These are phyloP conservation scores for Cecidostiba fungosa DNA, from an alignment of 2,888 invertebrate species.

Conservation along the genomic window DNA sequence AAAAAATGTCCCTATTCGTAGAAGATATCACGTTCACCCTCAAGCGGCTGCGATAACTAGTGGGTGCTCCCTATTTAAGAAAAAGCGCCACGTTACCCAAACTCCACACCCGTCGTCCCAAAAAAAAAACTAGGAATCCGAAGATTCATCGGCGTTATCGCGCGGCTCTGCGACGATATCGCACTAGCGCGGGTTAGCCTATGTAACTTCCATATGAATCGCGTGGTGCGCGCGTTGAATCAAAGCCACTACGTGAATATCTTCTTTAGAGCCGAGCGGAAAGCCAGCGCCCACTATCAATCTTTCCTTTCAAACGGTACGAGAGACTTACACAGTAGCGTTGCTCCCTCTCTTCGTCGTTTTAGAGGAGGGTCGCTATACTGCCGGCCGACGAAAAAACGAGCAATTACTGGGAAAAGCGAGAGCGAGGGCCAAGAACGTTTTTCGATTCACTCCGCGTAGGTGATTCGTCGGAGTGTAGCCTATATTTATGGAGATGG, in stretches of 20 bases:
- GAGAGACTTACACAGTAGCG: conserved; percentile 30
- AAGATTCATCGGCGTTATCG: conserved; percentile 53
- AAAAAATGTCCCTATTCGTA: not conserved
- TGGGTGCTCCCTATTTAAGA: not conserved
- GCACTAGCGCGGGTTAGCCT: not conserved
- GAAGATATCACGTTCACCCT: not conserved
- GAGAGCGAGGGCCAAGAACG: not conserved
- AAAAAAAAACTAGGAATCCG: conserved; percentile 25
- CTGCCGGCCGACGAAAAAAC: not conserved
- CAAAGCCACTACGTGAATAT: conserved; percentile 51
- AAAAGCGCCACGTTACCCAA: not conserved
- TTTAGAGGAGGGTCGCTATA: not conserved
- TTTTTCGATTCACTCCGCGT: conserved; percentile 13
- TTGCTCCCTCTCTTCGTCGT: not conserved
- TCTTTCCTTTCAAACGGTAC: conserved; percentile 50
- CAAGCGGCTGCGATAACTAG: not conserved
- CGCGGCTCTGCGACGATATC: conserved; percentile 3
- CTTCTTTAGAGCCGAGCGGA: conserved; percentile 44
- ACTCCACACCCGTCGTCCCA: not conserved
- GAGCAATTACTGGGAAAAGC: conserved; percentile 26
- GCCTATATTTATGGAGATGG: not conserved
- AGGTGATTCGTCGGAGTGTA: not conserved
- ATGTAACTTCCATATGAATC: conserved; percentile 50
- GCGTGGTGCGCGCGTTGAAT: conserved; percentile 24
- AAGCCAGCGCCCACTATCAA: conserved; percentile 51